Conservation (phyloP, 2,888 invertebrate genomes). For the Linnaemya vulpina region DNA sequence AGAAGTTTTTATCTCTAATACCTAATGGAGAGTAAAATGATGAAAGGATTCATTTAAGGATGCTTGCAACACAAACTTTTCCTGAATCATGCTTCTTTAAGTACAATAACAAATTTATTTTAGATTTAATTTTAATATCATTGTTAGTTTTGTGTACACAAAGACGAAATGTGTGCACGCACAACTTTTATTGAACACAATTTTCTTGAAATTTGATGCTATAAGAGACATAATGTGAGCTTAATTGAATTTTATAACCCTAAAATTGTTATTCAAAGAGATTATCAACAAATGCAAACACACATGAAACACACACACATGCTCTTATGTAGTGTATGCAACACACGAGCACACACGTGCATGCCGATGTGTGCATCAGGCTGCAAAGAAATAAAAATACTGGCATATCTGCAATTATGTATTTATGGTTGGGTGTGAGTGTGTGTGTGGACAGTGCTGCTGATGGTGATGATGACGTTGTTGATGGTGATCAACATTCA, state of each 20-base stretch:
- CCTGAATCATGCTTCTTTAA: slow-evolving; percentile 49
- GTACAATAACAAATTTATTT: slow-evolving; percentile 67
- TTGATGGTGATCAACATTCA: background rate
- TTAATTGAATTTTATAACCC: slow-evolving; percentile 72
- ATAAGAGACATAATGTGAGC: slow-evolving; percentile 69
- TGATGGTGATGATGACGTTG: background rate
- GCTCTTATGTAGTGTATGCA: background rate
- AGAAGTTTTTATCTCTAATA: slow-evolving; percentile 32
- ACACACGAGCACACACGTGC: background rate
- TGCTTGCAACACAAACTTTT: slow-evolving; percentile 44
- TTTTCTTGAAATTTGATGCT: slow-evolving; percentile 67
- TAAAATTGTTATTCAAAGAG: slow-evolving; percentile 72
- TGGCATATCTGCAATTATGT: slow-evolving; percentile 18
- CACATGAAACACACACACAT: slow-evolving; percentile 13
- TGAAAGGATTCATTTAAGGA: slow-evolving; percentile 28
- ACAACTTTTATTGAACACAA: slow-evolving; percentile 53
- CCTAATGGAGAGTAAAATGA: slow-evolving; percentile 55
- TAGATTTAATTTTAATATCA: slow-evolving; percentile 70
- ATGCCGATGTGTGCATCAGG: background rate
- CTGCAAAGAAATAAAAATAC: slow-evolving; percentile 19
- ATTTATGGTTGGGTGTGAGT: background rate
- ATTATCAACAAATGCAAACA: slow-evolving; percentile 60
- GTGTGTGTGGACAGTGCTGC: background rate
- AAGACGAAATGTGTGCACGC: slow-evolving; percentile 1
- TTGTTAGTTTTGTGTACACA: slow-evolving; percentile 59